These are phyloP conservation scores for Bombus confusus DNA, from an alignment of 1,140 invertebrate species.

Conservation along the genomic window DNA sequence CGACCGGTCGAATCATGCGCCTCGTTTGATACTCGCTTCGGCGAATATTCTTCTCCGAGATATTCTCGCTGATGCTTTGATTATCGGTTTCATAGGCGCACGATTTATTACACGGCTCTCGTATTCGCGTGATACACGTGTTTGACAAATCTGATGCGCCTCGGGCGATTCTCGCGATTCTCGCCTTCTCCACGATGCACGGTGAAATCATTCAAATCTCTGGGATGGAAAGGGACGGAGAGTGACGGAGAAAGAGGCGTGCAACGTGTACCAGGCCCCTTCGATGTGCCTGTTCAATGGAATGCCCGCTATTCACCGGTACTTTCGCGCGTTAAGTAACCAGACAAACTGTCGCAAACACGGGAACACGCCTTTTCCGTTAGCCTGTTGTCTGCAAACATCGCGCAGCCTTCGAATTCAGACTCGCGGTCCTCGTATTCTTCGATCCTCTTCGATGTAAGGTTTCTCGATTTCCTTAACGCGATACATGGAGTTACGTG, in stretches of 20 bases:
- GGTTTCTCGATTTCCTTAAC: conserved; percentile 46
- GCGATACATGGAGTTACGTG: conserved; percentile 19
- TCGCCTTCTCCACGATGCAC: background rate
- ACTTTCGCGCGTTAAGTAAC: conserved; percentile 54
- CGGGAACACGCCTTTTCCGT: conserved; percentile 12
- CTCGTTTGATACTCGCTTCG: background rate
- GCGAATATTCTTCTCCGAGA: background rate
- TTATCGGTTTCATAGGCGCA: background rate
- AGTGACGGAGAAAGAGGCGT: background rate
- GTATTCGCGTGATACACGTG: conserved; percentile 20
- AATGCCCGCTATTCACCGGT: conserved; percentile 52
- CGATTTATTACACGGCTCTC: background rate
- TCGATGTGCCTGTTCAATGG: conserved; percentile 27
- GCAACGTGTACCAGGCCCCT: conserved; percentile 27
- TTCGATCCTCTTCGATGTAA: conserved; percentile 45
- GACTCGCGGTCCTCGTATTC: background rate
- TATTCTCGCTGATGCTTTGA: background rate
- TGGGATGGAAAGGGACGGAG: background rate
- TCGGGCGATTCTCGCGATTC: conserved; percentile 23
- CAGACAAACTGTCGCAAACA: conserved; percentile 42
- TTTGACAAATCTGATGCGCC: conserved; percentile 31
- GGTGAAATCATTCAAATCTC: conserved; percentile 13
- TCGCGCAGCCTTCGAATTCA: conserved; percentile 5
- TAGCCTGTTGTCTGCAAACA: conserved; percentile 16
- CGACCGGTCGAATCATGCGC: background rate